Evolutionary conservation across 1,140 invertebrate species (phyloP).

Genomic region (Drosophila baimaii): DNA sequence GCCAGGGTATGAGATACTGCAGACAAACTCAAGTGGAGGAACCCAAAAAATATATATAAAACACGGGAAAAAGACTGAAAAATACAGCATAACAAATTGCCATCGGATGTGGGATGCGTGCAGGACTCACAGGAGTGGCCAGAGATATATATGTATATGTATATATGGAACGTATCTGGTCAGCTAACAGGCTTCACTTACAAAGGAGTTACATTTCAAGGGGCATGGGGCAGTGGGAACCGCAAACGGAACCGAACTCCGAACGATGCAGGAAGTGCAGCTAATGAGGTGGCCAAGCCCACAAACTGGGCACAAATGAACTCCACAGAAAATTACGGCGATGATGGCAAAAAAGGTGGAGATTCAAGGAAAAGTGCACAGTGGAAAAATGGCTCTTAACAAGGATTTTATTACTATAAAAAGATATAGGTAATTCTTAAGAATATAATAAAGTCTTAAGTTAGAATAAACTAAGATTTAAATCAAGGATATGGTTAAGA

Average conservation of each 20-base stretch:
- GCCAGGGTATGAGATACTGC: slow-evolving; percentile 28
- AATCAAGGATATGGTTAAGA: no score
- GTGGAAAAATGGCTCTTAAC: background rate
- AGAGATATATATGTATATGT: slow-evolving; percentile 11
- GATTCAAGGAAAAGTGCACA: background rate
- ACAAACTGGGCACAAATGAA: slow-evolving; percentile 14
- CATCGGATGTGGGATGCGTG: slow-evolving; percentile 62
- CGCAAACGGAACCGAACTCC: slow-evolving; percentile 32
- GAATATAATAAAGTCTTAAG: no score
- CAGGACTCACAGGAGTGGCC: slow-evolving; percentile 40
- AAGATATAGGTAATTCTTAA: no score
- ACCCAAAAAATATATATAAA: slow-evolving; percentile 8
- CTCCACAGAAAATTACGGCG: background rate
- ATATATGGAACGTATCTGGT: slow-evolving; percentile 18
- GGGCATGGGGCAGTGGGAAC: slow-evolving; percentile 7
- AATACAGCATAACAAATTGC: slow-evolving; percentile 45
- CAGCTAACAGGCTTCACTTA: slow-evolving; percentile 20
- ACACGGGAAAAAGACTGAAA: slow-evolving; percentile 5
- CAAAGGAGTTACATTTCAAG: slow-evolving; percentile 19
- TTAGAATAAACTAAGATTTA: no score
- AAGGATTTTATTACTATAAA: no score
- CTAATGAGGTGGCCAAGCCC: slow-evolving; percentile 49
- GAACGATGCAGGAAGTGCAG: slow-evolving; percentile 36
- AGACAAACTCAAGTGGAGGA: slow-evolving; percentile 50
- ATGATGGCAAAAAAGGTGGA: background rate